Conservation (phyloP, 2,888 invertebrate species). For the Pherbina coryleti region DNA sequence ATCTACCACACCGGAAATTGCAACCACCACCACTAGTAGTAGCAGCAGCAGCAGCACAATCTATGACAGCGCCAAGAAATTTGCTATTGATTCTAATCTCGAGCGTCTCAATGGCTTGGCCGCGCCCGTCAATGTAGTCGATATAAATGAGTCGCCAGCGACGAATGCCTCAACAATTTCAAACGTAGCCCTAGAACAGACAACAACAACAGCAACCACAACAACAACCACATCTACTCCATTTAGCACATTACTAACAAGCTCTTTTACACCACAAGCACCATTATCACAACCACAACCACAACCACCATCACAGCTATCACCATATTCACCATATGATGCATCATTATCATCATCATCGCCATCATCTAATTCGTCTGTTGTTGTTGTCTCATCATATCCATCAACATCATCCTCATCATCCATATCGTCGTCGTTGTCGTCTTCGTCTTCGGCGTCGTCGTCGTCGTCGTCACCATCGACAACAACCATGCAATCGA, state of each 20-base stretch:
- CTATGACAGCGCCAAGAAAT: not conserved
- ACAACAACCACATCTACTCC: slow-evolving; percentile 43
- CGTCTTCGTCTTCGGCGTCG: slow-evolving; percentile 31
- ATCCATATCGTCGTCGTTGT: slow-evolving; percentile 36
- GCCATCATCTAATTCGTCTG: slow-evolving; percentile 23
- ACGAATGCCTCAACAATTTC: slow-evolving; percentile 39
- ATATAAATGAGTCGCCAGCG: slow-evolving; percentile 44
- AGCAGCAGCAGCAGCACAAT: not conserved
- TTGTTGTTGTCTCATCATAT: slow-evolving; percentile 6
- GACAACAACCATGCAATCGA: slow-evolving; percentile 38
- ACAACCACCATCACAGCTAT: slow-evolving; percentile 37
- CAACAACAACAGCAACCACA: slow-evolving; percentile 43
- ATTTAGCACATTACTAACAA: slow-evolving; percentile 49
- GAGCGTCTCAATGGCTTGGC: slow-evolving; percentile 17
- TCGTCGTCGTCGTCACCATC: slow-evolving; percentile 9
- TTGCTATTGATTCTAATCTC: not conserved
- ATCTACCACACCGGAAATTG: not conserved
- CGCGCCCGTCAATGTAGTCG: slow-evolving; percentile 39
- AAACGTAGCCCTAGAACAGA: slow-evolving; percentile 40
- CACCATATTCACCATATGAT: slow-evolving; percentile 40
- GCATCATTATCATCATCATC: slow-evolving; percentile 24
- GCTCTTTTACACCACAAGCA: slow-evolving; percentile 45
- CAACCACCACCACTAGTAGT: not conserved
- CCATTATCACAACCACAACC: slow-evolving; percentile 35
- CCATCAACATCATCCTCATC: slow-evolving; percentile 35